phyloP scores from a whole-genome alignment of 1,140 invertebrate genomes.

The Rhizoglyphus robini region DNA sequence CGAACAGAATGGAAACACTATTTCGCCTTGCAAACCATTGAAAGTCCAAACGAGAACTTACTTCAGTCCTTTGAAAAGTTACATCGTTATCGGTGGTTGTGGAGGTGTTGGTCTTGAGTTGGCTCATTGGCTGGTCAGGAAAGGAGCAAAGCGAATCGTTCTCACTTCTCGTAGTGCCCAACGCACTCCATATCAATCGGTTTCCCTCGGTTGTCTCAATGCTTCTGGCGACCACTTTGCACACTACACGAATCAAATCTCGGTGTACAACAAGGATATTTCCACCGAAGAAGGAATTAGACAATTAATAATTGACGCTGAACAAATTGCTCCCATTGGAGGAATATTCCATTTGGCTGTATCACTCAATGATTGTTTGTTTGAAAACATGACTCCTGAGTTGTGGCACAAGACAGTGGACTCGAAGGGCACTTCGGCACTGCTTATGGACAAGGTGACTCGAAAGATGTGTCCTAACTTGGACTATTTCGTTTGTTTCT shows the following conservation, averaged over 20 bases:
- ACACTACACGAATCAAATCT: slow-evolving; percentile 36
- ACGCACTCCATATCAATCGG: too few relatives aligned
- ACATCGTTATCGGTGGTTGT: slow-evolving; percentile 70
- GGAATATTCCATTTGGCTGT: slow-evolving; percentile 65
- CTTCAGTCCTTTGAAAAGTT: slow-evolving; percentile 71
- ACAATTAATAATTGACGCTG: slow-evolving; percentile 27
- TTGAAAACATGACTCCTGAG: slow-evolving; percentile 68
- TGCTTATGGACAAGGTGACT: slow-evolving; percentile 49
- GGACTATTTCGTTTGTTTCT: slow-evolving; percentile 85
- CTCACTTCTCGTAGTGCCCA: slow-evolving; percentile 74
- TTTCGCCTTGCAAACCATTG: slow-evolving; percentile 17
- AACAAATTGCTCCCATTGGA: slow-evolving; percentile 55
- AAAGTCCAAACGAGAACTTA: slow-evolving; percentile 49
- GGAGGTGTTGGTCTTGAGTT: slow-evolving; percentile 90
- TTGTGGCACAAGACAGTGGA: slow-evolving; percentile 52
- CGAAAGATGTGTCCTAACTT: slow-evolving; percentile 52
- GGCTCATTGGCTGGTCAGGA: slow-evolving; percentile 67
- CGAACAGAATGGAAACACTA: slow-evolving; percentile 7
- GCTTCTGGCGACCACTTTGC: slow-evolving; percentile 28
- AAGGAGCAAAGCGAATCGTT: slow-evolving; percentile 67
- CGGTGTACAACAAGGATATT: slow-evolving; percentile 54
- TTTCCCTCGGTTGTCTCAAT: neutral
- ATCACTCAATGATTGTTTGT: slow-evolving; percentile 65
- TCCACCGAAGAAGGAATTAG: slow-evolving; percentile 49
- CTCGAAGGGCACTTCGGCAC: slow-evolving; percentile 48